A percentile compares a stretch with the other conserved stretches of the same genome.
These are phyloP conservation scores for Nannoperca australis DNA, from an alignment of 2,797 vertebrate species.

Conservation along the genomic window DNA sequence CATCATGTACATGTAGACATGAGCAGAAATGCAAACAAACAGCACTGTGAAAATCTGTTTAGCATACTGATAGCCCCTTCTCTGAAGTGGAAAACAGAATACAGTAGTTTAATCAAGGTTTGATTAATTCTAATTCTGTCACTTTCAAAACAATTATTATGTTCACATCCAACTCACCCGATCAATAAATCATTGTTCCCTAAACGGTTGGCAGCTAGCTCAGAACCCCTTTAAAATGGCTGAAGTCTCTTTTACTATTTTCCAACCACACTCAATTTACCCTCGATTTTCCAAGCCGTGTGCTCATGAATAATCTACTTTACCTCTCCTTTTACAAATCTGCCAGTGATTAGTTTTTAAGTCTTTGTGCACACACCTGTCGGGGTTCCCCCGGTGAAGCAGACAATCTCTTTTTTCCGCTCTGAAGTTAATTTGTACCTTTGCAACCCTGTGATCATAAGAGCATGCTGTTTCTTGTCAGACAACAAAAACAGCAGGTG, in stretches of 20 bases:
- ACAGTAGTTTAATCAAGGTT: constrained; percentile 57
- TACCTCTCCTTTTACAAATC: constrained; percentile 50
- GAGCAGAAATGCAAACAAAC: constrained; percentile 48
- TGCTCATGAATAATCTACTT: constrained; percentile 68
- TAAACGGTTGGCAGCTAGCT: constrained; percentile 39
- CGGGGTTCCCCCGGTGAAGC: constrained; percentile 36
- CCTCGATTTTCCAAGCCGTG: constrained; percentile 46
- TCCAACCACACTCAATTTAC: constrained; percentile 55
- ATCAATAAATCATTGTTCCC: constrained; percentile 65
- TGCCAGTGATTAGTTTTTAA: constrained; percentile 49
- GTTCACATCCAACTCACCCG: constrained; percentile 53
- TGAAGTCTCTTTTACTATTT: constrained; percentile 55
- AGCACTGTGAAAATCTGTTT: constrained; percentile 18
- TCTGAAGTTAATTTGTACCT: constrained; percentile 53
- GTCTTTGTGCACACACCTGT: constrained; percentile 67
- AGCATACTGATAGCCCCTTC: constrained; percentile 6
- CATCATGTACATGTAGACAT: constrained; percentile 48
- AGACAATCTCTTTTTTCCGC: constrained; percentile 37
- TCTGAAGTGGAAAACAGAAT: constrained; percentile 41
- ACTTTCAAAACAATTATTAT: constrained; percentile 55
- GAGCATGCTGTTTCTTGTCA: constrained; percentile 55
- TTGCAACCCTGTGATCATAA: constrained; percentile 51
- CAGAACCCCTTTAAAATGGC: constrained; percentile 46
- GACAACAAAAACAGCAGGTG: constrained; percentile 56
- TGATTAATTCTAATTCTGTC: constrained; percentile 68